Percentiles rank a stretch among this genome's conserved stretches.
Conservation (phyloP, 2,888 invertebrate genomes). For the Alentia gelatinosa region DNA sequence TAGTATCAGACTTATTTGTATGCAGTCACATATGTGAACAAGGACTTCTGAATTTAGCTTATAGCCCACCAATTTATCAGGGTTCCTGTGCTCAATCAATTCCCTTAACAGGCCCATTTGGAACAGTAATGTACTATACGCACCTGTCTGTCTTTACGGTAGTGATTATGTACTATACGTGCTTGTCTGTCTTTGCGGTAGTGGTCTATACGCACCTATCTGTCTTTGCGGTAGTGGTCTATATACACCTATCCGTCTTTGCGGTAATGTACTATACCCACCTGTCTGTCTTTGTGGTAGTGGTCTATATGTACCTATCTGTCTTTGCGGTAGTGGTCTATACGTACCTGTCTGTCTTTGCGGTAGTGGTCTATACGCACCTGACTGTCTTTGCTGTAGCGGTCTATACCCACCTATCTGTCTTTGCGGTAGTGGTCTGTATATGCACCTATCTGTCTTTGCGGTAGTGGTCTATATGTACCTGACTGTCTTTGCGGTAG, state of each 20-base stretch:
- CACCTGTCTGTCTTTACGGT: background rate
- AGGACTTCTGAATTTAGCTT: too few relatives aligned
- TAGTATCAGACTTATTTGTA: too few relatives aligned
- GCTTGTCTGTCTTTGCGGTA: background rate
- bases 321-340: too few relatives aligned
- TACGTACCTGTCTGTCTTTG: too few relatives aligned
- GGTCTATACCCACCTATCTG: background rate
- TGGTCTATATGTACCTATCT: constrained; percentile 87
- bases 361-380: too few relatives aligned
- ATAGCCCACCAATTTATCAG: too few relatives aligned
- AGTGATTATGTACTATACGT: background rate
- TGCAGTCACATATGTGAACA: too few relatives aligned
- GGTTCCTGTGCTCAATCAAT: background rate
- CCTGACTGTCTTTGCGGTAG: background rate
- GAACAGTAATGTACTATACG: too few relatives aligned
- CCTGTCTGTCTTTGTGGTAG: constrained; percentile 96
- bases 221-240: constrained; percentile 97
- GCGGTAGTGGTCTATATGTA: constrained; percentile 93
- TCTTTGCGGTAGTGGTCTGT: background rate
- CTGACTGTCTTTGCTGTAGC: background rate
- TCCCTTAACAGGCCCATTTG: too few relatives aligned
- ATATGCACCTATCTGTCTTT: constrained; percentile 93
- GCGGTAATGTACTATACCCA: constrained; percentile 96
- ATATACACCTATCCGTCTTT: constrained; percentile 95
- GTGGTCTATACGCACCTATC: constrained; percentile 83